These are phyloP conservation scores for Toxonevra muliebris DNA, from an alignment of 2,888 invertebrate genomes.

Conservation along the genomic window DNA sequence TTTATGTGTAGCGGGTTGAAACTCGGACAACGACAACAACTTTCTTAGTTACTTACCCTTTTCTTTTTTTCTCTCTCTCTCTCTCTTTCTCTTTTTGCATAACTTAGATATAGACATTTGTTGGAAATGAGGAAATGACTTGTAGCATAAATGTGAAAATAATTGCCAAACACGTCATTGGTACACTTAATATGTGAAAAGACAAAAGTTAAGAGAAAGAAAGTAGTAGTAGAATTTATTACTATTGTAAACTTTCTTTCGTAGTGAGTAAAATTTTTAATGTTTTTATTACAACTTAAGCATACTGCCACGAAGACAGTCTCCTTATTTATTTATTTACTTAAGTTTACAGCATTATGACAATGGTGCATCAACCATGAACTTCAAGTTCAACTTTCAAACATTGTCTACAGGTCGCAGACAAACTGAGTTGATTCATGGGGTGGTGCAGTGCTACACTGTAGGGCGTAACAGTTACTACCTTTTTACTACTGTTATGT, in stretches of 20 bases:
- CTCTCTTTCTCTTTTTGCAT: not conserved
- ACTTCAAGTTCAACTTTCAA: not conserved
- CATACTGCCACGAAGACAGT: not conserved
- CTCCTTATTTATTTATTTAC: slow-evolving; percentile 4
- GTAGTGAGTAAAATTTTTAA: too few species aligned
- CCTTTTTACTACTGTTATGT: not conserved
- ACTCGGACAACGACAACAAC: not conserved
- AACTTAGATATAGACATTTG: not conserved
- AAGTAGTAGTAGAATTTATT: not conserved
- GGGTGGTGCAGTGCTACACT: too few species aligned
- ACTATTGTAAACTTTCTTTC: not conserved
- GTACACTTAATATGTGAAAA: not conserved
- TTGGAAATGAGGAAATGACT: not conserved
- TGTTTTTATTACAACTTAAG: slow-evolving; percentile 4
- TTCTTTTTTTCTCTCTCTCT: too few species aligned
- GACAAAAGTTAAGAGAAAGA: not conserved
- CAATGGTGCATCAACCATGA: not conserved
- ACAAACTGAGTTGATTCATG: too few species aligned
- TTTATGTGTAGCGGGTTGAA: not conserved
- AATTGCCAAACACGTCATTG: not conserved
- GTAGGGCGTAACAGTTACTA: not conserved
- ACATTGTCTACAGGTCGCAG: not conserved
- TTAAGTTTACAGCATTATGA: slow-evolving; percentile 1
- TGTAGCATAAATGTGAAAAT: not conserved
- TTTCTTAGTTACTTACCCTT: too few species aligned